Evolutionary conservation across 2,888 invertebrate genomes (phyloP).

Genomic region (Acleris cristana): DNA sequence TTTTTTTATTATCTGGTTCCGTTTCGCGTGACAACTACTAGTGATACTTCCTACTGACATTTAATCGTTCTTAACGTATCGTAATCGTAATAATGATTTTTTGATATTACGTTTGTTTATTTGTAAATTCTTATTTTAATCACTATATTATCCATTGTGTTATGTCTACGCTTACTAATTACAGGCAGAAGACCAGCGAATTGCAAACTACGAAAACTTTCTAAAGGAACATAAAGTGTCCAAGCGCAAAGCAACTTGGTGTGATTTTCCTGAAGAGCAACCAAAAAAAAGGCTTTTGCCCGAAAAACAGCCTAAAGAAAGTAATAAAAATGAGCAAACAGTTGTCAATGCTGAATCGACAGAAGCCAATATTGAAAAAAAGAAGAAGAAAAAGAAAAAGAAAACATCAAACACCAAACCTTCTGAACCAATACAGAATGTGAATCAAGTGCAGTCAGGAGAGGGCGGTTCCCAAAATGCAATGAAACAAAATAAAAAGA

Average conservation of each 20-base stretch:
- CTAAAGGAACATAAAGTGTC: slow-evolving; percentile 76
- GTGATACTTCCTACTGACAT: too few species aligned
- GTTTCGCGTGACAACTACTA: too few species aligned
- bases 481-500: slow-evolving; percentile 44
- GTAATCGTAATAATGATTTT: too few species aligned
- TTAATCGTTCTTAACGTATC: too few species aligned
- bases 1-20: background rate
- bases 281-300: slow-evolving; percentile 48
- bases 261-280: slow-evolving; percentile 79
- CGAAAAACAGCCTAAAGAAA: slow-evolving; percentile 24
- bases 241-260: slow-evolving; percentile 79
- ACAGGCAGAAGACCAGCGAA: slow-evolving; percentile 76
- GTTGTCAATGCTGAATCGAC: slow-evolving; percentile 17
- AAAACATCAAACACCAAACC: background rate
- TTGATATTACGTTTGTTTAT: background rate
- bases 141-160: background rate
- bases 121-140: background rate
- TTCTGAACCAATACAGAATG: background rate
- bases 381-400: slow-evolving; percentile 34
- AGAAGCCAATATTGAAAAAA: slow-evolving; percentile 37
- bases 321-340: slow-evolving; percentile 30
- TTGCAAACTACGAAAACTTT: slow-evolving; percentile 79
- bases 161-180: too few species aligned
- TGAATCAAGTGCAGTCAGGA: background rate
- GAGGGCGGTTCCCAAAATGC: slow-evolving; percentile 17